Conservation (phyloP, 2,888 invertebrate species). For the Acronicta alni region DNA sequence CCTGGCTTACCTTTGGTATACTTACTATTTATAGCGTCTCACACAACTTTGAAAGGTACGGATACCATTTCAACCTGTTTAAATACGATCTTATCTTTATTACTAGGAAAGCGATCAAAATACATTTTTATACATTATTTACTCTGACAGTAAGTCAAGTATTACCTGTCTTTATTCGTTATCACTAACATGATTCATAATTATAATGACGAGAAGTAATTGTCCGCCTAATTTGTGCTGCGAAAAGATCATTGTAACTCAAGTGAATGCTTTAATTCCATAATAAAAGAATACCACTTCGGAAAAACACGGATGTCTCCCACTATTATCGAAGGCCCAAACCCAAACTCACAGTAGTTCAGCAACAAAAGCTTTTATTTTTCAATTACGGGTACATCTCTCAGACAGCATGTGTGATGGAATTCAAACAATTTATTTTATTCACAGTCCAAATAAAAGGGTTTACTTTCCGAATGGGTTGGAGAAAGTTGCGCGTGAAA, state of each 20-base stretch:
- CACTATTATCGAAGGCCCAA: constrained; percentile 8
- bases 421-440: constrained; percentile 75
- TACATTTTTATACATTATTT: not conserved
- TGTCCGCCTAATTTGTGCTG: no score
- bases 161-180: no score
- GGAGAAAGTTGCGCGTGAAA: constrained; percentile 60
- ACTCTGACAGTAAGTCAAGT: no score
- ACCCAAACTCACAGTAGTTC: constrained; percentile 16
- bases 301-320: constrained; percentile 1
- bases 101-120: not conserved
- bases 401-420: constrained; percentile 59
- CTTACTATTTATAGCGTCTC: constrained; percentile 9
- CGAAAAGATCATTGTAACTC: no score
- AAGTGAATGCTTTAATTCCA: no score
- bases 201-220: no score
- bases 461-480: constrained; percentile 58
- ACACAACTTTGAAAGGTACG: constrained; percentile 15
- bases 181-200: no score
- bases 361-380: constrained; percentile 62
- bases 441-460: constrained; percentile 69
- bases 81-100: not conserved
- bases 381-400: constrained; percentile 67
- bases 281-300: no score
- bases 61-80: constrained; percentile 1
- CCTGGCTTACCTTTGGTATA: constrained; percentile 14